A percentile compares a stretch with the other conserved stretches of the same genome.
These are phyloP conservation scores for Kryptolebias ocellatus DNA, from an alignment of 2,797 vertebrate genomes.

Conservation along the genomic window DNA sequence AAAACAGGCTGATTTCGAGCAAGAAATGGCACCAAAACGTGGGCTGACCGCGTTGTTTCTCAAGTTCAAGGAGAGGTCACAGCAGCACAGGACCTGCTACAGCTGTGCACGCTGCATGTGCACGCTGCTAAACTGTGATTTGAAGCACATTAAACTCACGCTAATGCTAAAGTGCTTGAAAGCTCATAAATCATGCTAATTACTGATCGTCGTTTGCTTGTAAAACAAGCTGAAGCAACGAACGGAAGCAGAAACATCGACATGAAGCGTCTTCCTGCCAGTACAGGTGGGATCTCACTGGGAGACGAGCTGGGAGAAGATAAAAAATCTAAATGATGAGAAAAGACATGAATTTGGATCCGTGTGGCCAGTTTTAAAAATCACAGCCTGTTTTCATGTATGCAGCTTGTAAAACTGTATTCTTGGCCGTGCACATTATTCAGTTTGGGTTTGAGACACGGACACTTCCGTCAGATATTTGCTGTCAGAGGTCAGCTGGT, in stretches of 20 bases:
- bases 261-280: slow-evolving; percentile 6
- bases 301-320: too few species aligned
- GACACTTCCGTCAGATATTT: too few species aligned
- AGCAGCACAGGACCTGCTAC: slow-evolving; percentile 6
- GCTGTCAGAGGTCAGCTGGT: too few species aligned
- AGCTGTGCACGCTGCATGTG: slow-evolving; percentile 2
- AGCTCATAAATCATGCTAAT: slow-evolving; percentile 37
- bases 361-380: too few species aligned
- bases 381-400: too few species aligned
- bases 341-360: too few species aligned
- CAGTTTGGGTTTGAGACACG: too few species aligned
- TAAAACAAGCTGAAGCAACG: slow-evolving; percentile 11
- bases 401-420: too few species aligned
- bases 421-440: too few species aligned
- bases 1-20: slow-evolving; percentile 31
- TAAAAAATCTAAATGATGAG: too few species aligned
- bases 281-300: too few species aligned
- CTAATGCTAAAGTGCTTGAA: slow-evolving; percentile 18
- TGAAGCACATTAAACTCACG: slow-evolving; percentile 29
- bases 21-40: slow-evolving; percentile 30
- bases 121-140: slow-evolving; percentile 20
- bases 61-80: slow-evolving; percentile 65
- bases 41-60: slow-evolving; percentile 22
- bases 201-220: slow-evolving; percentile 4
- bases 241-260: not conserved